Percentiles rank a stretch among this genome's conserved stretches.
Conservation (phyloP, 2,888 invertebrate species). For the Acanthopleura granulata region DNA sequence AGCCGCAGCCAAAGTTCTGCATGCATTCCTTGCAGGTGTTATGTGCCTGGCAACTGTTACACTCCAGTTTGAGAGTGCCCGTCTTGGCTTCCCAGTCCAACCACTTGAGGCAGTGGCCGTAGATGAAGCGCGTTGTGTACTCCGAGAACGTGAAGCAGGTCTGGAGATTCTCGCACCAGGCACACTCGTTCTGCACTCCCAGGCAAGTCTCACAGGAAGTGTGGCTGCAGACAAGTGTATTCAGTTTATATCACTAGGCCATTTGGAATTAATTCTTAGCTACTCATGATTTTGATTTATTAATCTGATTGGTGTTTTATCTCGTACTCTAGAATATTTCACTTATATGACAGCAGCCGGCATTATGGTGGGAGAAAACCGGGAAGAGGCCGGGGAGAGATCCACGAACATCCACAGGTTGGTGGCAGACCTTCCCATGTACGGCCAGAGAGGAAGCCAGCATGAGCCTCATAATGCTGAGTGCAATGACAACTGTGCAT, state of each 20-base stretch:
- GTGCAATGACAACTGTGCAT: too few relatives aligned
- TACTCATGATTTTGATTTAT: not conserved
- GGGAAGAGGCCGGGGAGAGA: too few relatives aligned
- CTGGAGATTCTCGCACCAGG: constrained; percentile 93
- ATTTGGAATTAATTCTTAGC: too few relatives aligned
- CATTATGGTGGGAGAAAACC: too few relatives aligned
- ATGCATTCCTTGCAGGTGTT: constrained; percentile 75
- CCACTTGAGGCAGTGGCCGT: constrained; percentile 94
- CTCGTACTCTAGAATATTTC: too few relatives aligned
- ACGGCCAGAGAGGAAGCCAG: too few relatives aligned
- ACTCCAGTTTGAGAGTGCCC: constrained; percentile 39
- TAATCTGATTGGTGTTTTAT: not conserved
- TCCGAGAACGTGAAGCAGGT: constrained; percentile 97
- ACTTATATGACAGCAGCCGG: too few relatives aligned
- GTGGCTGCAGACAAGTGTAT: constrained; percentile 45
- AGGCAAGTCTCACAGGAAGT: constrained; percentile 75
- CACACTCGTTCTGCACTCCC: constrained; percentile 88
- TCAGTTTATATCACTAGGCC: too few relatives aligned
- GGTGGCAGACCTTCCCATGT: too few relatives aligned
- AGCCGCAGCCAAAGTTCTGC: constrained; percentile 89
- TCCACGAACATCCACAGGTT: too few relatives aligned
- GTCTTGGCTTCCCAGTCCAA: constrained; percentile 75
- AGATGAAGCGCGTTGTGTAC: constrained; percentile 93
- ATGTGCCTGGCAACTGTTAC: constrained; percentile 59
- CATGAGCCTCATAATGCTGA: too few relatives aligned